These are phyloP conservation scores for Grammomys dolichurus DNA, from an alignment of 2,113 vertebrate genomes.

Conservation along the genomic window DNA sequence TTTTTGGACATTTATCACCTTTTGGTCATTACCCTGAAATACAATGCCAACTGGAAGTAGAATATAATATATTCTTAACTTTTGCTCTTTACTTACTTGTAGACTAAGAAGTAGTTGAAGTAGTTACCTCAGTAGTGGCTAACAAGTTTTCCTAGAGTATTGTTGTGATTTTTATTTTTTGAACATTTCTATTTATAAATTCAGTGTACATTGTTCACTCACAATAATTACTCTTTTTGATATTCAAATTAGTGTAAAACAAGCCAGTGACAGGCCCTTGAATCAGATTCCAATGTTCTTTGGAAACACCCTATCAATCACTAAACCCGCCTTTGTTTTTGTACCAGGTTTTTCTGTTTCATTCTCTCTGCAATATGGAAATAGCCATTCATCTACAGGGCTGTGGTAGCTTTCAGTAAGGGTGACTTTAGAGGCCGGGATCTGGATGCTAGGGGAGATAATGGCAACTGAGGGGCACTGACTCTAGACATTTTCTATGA, in stretches of 20 bases:
- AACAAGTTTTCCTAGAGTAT: background rate
- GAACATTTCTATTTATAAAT: conserved; percentile 5
- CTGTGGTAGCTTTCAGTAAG: background rate
- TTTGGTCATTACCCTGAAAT: conserved; percentile 4
- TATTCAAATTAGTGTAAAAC: conserved; percentile 3
- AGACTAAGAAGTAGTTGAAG: background rate
- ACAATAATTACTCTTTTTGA: conserved; percentile 33
- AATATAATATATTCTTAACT: background rate
- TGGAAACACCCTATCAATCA: background rate
- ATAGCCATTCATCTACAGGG: background rate
- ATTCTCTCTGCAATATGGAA: background rate
- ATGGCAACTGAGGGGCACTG: background rate
- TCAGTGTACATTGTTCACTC: background rate
- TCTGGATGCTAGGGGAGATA: background rate
- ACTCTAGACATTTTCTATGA: background rate
- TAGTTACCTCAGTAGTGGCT: background rate
- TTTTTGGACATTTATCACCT: background rate
- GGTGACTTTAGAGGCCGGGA: background rate
- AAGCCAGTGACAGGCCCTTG: conserved; percentile 1
- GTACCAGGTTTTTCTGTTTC: background rate
- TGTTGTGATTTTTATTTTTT: conserved; percentile 29
- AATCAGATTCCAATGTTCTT: background rate
- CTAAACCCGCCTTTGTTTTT: background rate
- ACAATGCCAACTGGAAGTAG: background rate
- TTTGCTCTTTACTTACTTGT: background rate